Percentiles rank a stretch among this genome's conserved stretches.
phyloP scores from a whole-genome alignment of 2,797 vertebrate genomes.

The Bradypodion pumilum region DNA sequence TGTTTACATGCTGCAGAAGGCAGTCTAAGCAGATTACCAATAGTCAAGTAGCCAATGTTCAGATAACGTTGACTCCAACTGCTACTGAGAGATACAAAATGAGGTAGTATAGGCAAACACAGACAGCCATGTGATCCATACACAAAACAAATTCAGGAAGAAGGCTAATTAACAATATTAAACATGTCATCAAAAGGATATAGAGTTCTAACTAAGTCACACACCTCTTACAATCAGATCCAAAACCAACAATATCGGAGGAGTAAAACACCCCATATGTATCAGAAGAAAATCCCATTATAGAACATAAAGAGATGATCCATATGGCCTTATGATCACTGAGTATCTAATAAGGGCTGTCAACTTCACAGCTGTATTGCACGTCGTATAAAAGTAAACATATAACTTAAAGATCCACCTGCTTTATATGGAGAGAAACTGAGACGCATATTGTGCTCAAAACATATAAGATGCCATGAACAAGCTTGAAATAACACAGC shows the following conservation, averaged over 20 bases:
- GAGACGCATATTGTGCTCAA: conserved; percentile 37
- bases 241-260: neutral
- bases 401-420: conserved; percentile 7
- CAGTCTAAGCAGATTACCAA: neutral
- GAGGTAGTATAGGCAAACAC: no score
- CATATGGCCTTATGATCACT: fast-evolving
- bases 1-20: no score
- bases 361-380: neutral
- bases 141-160: no score
- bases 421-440: neutral
- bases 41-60: neutral
- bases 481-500: conserved; percentile 62
- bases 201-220: neutral
- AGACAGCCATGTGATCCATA: no score
- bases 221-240: neutral
- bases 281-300: neutral
- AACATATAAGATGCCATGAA: conserved; percentile 39
- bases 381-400: neutral
- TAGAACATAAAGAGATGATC: neutral
- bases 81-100: neutral
- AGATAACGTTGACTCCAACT: neutral
- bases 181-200: neutral
- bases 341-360: neutral
- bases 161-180: neutral
- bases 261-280: neutral